These are phyloP conservation scores for Ctenopoma multispine DNA, from an alignment of 2,797 vertebrate species.

Conservation along the genomic window DNA sequence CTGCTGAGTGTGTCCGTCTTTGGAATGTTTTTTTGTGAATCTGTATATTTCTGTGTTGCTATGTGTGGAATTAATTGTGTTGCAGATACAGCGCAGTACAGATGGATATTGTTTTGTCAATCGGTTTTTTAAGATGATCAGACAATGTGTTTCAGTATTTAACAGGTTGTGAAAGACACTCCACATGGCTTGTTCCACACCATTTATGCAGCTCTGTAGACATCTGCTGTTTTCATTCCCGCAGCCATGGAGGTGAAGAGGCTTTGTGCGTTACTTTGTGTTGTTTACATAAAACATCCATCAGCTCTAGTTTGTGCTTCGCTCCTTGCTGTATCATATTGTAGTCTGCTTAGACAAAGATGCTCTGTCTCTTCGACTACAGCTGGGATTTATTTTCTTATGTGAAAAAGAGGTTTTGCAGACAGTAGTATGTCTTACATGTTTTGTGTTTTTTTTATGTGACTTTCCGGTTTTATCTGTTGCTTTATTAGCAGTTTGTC, in stretches of 20 bases:
- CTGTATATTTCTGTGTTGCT: not conserved
- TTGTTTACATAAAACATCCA: conserved; percentile 60
- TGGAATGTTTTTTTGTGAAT: not conserved
- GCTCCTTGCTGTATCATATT: not conserved
- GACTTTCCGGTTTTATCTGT: conserved; percentile 34
- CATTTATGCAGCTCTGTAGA: conserved; percentile 33
- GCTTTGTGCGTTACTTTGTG: conserved; percentile 17
- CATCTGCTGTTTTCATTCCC: conserved; percentile 53
- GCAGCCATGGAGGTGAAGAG: conserved; percentile 45
- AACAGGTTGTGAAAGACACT: conserved; percentile 23
- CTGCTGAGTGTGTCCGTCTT: not conserved
- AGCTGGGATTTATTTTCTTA: conserved; percentile 4
- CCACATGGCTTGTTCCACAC: conserved; percentile 20
- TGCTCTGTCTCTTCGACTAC: conserved; percentile 1
- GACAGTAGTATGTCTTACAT: conserved; percentile 4
- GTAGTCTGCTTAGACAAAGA: conserved; percentile 26
- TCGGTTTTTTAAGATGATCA: conserved; percentile 26
- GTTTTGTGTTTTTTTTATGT: conserved; percentile 26
- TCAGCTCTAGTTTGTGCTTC: conserved; percentile 43
- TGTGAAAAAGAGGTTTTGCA: not conserved
- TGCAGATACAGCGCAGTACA: not conserved
- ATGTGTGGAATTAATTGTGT: conserved; percentile 7
- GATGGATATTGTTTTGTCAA: conserved; percentile 12
- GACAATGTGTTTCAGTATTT: conserved; percentile 23
- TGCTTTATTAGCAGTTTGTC: conserved; percentile 52